Evolutionary conservation across 2,888 invertebrate species (phyloP), one percentile per base, ranked within the genome.

Genomic region (Alsophila aescularia): DNA sequence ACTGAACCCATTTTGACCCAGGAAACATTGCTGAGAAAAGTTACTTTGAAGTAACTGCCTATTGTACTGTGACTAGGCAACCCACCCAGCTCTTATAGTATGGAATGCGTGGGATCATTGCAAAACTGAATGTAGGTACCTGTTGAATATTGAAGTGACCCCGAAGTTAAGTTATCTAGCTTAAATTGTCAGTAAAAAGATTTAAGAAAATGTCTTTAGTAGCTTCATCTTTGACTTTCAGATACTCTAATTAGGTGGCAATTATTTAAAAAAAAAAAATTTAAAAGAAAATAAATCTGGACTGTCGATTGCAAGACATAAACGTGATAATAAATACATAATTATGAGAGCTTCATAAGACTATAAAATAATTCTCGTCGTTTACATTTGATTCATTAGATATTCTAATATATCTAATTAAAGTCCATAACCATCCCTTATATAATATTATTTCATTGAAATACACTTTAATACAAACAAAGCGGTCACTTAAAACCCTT

Each of bases 401-500:
- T n/a, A n/a, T n/a, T n/a, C n/a, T n/a, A n/a, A n/a, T n/a, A n/a
- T n/a, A n/a, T n/a, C n/a, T n/a, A n/a, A n/a, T n/a, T n/a, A n/a
- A n/a, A n/a, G n/a, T n/a, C n/a, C n/a, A n/a, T n/a, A n/a, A n/a
- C n/a, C n/a, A n/a, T n/a, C n/a, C n/a, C n/a, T n/a, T n/a, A n/a
- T n/a, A 8, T 27, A 27, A 5, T 8, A 27, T 27, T 14, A 13
- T 14, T 14, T 34, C 9, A 34, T 14, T 14, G 1, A 15, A 7
- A 21, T 12, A 18, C 29, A 29, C 41, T 15, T 15, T 41, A 29
- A 35, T 35, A 44, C 34, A 50, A 43, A 51, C 21, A 18, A 37
- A 51, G 37, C 37, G 21, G 35, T n/a, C 18, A 18, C 37, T 18
- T 48, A 50, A 51, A 43, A 54, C 56, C 51, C 52, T 63, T 18